These are phyloP conservation scores for Dolichopus griseipennis DNA, from an alignment of 2,888 invertebrate genomes.

Conservation along the genomic window DNA sequence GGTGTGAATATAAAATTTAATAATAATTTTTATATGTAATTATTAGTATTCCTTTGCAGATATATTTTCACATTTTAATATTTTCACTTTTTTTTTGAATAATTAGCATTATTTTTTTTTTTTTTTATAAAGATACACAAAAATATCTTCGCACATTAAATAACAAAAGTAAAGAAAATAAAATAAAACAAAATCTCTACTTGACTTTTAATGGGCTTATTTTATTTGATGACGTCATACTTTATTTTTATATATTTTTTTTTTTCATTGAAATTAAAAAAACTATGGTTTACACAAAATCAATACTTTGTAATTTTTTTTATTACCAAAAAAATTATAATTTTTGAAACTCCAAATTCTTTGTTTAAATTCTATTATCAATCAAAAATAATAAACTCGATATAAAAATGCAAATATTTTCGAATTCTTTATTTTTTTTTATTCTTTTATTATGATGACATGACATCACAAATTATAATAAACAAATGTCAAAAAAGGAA, in stretches of 20 bases:
- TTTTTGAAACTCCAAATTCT: not conserved
- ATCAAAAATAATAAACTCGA: not conserved
- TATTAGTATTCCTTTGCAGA: no score
- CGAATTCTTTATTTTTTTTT: not conserved
- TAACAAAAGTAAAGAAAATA: not conserved
- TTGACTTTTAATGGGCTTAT: constrained; percentile 6
- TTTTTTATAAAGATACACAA: not conserved
- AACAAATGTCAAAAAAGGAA: constrained; percentile 3
- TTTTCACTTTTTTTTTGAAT: no score
- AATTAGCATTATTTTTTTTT: no score
- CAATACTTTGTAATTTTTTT: not conserved
- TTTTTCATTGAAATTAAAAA: not conserved
- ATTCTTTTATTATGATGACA: not conserved
- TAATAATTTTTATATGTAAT: no score
- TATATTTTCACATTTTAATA: no score
- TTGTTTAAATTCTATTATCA: not conserved
- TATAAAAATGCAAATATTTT: not conserved
- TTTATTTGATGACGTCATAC: not conserved
- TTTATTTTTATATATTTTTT: constrained; percentile 6
- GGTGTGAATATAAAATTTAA: no score
- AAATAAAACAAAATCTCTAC: not conserved
- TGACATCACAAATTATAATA: constrained; percentile 1
- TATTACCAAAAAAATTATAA: not conserved
- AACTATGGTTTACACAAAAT: not conserved
- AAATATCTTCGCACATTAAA: not conserved